A percentile compares a stretch with the other conserved stretches of the same genome.
These are phyloP conservation scores for Polymixis lichenea DNA, from an alignment of 2,888 invertebrate species.

Conservation along the genomic window DNA sequence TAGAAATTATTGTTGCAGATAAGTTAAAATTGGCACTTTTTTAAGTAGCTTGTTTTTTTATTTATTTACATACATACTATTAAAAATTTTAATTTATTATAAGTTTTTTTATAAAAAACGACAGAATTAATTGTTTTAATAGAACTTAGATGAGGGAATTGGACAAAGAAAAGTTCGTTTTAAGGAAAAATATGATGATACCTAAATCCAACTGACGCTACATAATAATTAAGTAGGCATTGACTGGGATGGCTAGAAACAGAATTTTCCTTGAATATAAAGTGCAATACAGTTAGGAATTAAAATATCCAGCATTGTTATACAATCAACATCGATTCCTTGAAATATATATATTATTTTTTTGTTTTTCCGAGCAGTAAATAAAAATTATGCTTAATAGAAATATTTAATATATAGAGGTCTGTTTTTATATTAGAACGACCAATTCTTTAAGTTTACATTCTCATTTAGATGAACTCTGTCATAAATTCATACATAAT, in stretches of 20 bases:
- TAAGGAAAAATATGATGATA: neutral
- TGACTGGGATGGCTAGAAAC: neutral
- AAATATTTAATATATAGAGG: neutral
- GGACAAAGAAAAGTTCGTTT: neutral
- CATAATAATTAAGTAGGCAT: neutral
- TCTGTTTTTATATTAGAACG: neutral
- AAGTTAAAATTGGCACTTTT: neutral
- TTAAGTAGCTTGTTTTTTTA: neutral
- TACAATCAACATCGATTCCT: neutral
- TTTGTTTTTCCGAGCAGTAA: neutral
- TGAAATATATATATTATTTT: no score
- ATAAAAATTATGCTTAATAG: neutral
- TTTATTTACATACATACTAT: neutral
- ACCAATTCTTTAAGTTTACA: neutral
- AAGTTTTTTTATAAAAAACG: neutral
- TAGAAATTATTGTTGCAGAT: neutral
- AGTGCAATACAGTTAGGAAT: neutral
- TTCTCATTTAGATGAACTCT: neutral
- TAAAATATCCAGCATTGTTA: neutral
- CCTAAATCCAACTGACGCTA: slow-evolving; percentile 5
- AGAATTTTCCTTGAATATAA: slow-evolving; percentile 20
- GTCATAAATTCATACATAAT: slow-evolving; percentile 23
- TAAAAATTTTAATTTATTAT: neutral
- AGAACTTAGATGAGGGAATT: neutral
- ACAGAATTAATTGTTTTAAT: neutral